Evolutionary conservation across 2,113 vertebrate genomes (phyloP).

Genomic region (Etia nguti): DNA sequence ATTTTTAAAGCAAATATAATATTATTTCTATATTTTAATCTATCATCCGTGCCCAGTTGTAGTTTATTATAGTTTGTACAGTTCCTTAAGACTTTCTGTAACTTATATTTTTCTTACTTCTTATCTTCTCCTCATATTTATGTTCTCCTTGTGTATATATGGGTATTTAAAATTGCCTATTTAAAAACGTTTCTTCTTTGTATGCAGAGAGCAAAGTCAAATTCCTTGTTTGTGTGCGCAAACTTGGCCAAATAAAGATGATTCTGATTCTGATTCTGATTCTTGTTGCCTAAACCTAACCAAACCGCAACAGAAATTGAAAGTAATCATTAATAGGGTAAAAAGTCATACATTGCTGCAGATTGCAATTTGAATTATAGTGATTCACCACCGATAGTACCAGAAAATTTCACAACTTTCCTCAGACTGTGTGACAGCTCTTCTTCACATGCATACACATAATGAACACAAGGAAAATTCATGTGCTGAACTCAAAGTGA

Average conservation of each 20-base stretch:
- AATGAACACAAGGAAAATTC: neutral
- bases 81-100: neutral
- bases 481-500: neutral
- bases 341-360: neutral
- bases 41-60: neutral
- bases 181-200: no score
- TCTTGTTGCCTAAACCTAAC: neutral
- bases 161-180: neutral
- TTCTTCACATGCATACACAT: neutral
- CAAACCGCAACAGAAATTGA: neutral
- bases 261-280: neutral
- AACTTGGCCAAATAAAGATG: neutral
- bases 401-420: neutral
- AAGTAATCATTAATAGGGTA: neutral
- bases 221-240: neutral
- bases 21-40: neutral
- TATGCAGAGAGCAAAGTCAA: neutral
- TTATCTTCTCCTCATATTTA: neutral
- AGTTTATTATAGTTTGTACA: neutral
- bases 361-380: neutral
- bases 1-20: neutral
- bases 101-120: neutral
- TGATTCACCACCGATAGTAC: neutral
- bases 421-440: neutral
- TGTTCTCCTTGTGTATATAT: neutral